Conservation (phyloP, 2,888 invertebrate genomes). For the Andrena minutula region DNA sequence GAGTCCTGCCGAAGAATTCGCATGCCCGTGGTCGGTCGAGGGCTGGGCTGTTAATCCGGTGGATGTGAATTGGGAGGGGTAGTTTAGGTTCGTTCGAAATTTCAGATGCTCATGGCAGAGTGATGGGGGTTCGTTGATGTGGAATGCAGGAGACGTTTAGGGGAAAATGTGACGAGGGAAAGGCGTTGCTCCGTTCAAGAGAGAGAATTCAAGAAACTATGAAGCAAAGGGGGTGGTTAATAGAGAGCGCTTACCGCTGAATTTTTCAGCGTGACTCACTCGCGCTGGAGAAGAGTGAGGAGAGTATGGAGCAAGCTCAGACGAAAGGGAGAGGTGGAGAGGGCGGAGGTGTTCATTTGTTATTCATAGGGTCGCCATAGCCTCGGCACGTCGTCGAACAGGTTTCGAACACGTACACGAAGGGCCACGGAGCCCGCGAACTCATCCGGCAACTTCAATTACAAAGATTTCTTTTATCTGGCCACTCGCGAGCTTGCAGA, state of each 20-base stretch:
- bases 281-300: conserved; percentile 3
- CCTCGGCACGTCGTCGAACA: conserved; percentile 64
- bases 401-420: conserved; percentile 63
- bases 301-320: not conserved
- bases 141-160: too few species aligned
- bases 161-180: too few species aligned
- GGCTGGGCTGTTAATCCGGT: not conserved
- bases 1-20: not conserved
- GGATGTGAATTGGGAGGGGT: not conserved
- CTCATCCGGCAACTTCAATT: conserved; percentile 60
- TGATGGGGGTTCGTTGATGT: too few species aligned
- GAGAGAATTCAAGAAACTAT: conserved; percentile 33
- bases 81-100: not conserved
- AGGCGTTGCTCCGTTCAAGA: not conserved
- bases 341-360: conserved; percentile 64
- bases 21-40: not conserved
- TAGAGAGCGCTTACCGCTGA: conserved; percentile 57
- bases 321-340: conserved; percentile 7
- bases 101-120: not conserved
- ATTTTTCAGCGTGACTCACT: conserved; percentile 61
- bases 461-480: conserved; percentile 55
- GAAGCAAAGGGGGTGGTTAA: conserved; percentile 42
- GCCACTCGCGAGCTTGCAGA: conserved; percentile 19
- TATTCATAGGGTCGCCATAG: conserved; percentile 71
- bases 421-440: conserved; percentile 31